Conservation (phyloP, 2,888 invertebrate species). For the Ichneumoninae sp. region DNA sequence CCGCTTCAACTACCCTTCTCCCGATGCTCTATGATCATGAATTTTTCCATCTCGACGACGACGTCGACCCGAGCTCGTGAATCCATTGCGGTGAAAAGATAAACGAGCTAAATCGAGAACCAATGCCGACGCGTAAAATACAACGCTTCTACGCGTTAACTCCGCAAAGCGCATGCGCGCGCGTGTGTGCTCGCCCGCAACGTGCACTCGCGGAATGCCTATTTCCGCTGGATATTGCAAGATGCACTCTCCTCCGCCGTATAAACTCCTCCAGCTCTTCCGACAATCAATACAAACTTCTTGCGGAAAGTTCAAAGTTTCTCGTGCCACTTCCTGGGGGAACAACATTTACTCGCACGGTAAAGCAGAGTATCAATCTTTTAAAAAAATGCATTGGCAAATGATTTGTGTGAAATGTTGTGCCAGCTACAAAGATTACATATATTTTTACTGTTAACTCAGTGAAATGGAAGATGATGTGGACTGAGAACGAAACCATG, state of each 20-base stretch:
- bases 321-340: not conserved
- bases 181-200: not conserved
- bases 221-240: conserved; percentile 51
- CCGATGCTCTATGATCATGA: conserved; percentile 33
- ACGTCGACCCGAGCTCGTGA: conserved; percentile 9
- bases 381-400: not conserved
- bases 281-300: not conserved
- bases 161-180: not conserved
- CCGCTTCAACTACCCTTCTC: not conserved
- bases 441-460: too few relatives aligned
- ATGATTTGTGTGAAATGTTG: too few relatives aligned
- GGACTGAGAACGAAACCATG: too few relatives aligned
- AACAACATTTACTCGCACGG: not conserved
- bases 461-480: too few relatives aligned
- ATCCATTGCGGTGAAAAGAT: conserved; percentile 50
- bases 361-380: not conserved
- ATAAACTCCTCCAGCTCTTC: not conserved
- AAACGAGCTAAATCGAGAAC: conserved; percentile 52
- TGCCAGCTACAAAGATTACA: too few relatives aligned
- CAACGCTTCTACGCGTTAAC: not conserved
- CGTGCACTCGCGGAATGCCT: conserved; percentile 40
- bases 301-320: conserved; percentile 1
- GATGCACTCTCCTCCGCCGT: conserved; percentile 36
- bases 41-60: conserved; percentile 28
- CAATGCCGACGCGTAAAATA: conserved; percentile 27